A percentile compares a stretch with the other conserved stretches of the same genome.
phyloP scores from a whole-genome alignment of 2,797 vertebrate genomes.

The Hydrocynus forskahlii region DNA sequence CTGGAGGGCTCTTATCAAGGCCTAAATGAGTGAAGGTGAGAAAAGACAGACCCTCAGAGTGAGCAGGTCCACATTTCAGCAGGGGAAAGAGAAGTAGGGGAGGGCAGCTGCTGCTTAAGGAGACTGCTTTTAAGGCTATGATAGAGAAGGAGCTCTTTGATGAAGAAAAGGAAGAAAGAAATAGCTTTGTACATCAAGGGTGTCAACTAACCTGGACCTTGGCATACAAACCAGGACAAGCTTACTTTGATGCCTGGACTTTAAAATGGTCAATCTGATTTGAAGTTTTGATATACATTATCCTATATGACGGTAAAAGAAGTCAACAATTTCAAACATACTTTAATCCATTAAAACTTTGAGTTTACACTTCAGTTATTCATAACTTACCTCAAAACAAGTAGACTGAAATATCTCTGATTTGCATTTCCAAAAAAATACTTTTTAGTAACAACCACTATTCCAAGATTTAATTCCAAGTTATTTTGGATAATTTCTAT shows the following conservation, averaged over 20 bases:
- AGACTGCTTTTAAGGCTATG: constrained; percentile 44
- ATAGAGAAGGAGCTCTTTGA: constrained; percentile 43
- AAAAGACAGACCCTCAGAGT: constrained; percentile 60
- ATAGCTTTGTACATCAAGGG: constrained; percentile 47
- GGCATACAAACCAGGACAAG: constrained; percentile 12
- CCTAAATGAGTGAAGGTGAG: constrained; percentile 64
- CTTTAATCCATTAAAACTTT: not conserved
- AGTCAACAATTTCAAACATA: not conserved
- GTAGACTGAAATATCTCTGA: too few species aligned
- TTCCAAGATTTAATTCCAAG: not conserved
- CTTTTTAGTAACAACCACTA: too few species aligned
- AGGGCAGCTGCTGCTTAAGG: constrained; percentile 35
- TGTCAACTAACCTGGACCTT: constrained; percentile 44
- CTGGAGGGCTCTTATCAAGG: constrained; percentile 61
- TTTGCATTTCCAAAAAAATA: too few species aligned
- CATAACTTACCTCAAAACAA: too few species aligned
- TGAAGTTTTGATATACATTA: constrained; percentile 43
- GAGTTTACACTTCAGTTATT: not conserved
- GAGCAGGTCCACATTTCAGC: constrained; percentile 48
- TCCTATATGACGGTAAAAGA: constrained; percentile 32
- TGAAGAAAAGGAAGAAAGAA: constrained; percentile 24
- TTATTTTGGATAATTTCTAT: not conserved
- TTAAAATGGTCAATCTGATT: constrained; percentile 47
- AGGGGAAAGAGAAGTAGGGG: constrained; percentile 36
- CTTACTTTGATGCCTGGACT: constrained; percentile 27